Conservation (phyloP, 1,140 invertebrate species). For the Cyclargus thomasi region DNA sequence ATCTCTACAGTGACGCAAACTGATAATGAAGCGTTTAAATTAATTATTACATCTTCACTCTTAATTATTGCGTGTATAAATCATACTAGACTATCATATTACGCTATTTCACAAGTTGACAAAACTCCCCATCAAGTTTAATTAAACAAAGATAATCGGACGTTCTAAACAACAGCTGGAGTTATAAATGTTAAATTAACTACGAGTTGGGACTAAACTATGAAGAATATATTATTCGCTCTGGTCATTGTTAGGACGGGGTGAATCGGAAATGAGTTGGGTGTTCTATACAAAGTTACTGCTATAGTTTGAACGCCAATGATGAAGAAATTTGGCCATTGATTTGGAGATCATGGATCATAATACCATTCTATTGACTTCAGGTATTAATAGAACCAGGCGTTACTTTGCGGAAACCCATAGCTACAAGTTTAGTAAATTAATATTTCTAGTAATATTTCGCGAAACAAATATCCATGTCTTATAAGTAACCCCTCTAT, state of each 20-base stretch:
- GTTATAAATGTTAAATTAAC: not conserved
- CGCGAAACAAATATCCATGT: too few relatives aligned
- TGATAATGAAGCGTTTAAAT: too few relatives aligned
- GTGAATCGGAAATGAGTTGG: not conserved
- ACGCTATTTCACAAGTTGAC: not conserved
- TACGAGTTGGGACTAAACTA: constrained; percentile 6
- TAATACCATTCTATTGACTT: too few relatives aligned
- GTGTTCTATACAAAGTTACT: not conserved
- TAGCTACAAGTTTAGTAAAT: too few relatives aligned
- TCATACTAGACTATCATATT: constrained; percentile 2
- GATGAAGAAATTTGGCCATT: not conserved
- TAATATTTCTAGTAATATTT: too few relatives aligned
- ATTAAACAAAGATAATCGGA: constrained; percentile 6
- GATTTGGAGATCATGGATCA: too few relatives aligned
- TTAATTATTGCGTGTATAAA: not conserved
- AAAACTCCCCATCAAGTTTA: constrained; percentile 7
- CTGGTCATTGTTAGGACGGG: not conserved
- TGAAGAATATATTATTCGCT: not conserved
- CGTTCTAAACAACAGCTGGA: constrained; percentile 5
- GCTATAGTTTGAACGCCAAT: not conserved
- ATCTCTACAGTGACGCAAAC: too few relatives aligned
- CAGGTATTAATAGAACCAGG: too few relatives aligned
- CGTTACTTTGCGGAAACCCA: too few relatives aligned
- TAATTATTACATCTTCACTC: too few relatives aligned
- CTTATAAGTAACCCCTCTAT: too few relatives aligned